A percentile compares a stretch with the other conserved stretches of the same genome.
phyloP scores from a whole-genome alignment of 2,888 invertebrate genomes.

The Anticlea derivata region DNA sequence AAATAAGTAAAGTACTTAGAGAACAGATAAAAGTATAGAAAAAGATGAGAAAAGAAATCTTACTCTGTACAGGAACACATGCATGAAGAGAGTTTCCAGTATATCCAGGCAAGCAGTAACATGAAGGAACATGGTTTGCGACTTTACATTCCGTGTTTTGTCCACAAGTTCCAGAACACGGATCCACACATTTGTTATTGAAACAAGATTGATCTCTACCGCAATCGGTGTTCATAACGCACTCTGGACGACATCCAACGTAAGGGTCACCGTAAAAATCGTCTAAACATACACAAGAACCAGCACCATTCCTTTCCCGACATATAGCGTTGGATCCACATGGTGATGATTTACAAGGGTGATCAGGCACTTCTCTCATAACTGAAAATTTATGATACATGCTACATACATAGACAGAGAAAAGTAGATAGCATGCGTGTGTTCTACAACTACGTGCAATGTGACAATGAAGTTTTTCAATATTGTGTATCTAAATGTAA shows the following conservation, averaged over 20 bases:
- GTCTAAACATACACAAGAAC: conserved; percentile 89
- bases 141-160: conserved; percentile 90
- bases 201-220: conserved; percentile 88
- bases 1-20: conserved; percentile 52
- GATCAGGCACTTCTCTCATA: conserved; percentile 84
- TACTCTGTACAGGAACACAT: conserved; percentile 85
- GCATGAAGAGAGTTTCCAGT: conserved; percentile 88
- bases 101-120: conserved; percentile 88
- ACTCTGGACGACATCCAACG: conserved; percentile 91
- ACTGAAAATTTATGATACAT: conserved; percentile 65
- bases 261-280: conserved; percentile 92
- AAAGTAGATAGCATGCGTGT: conserved; percentile 32
- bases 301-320: conserved; percentile 88
- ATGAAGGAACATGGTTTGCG: conserved; percentile 90
- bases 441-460: conserved; percentile 28
- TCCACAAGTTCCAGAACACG: conserved; percentile 91
- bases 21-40: conserved; percentile 50
- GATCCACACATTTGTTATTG: conserved; percentile 90
- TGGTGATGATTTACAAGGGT: conserved; percentile 91
- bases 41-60: conserved; percentile 74
- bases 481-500: conserved; percentile 2
- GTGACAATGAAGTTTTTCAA: not conserved
- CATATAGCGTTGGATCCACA: conserved; percentile 92
- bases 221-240: conserved; percentile 91
- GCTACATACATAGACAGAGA: conserved; percentile 39